Conservation (phyloP, 2,797 vertebrate species). For the Propithecus deckenii region DNA sequence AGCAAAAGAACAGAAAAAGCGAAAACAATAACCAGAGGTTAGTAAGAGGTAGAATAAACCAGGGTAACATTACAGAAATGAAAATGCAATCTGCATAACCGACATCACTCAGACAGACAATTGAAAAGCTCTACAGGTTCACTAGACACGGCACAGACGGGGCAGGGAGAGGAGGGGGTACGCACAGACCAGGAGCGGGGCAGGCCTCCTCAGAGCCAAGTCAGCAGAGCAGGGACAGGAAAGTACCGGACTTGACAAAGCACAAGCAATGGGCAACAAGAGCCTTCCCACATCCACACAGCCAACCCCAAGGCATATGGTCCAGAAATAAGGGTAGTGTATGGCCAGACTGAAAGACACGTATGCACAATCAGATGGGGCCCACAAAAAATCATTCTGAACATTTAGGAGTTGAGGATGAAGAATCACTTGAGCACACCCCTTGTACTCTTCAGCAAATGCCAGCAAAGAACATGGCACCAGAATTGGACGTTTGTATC, state of each 20-base stretch:
- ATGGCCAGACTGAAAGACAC: constrained; percentile 15
- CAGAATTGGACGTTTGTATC: neutral
- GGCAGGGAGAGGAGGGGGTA: neutral
- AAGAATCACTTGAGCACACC: neutral
- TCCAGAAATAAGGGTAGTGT: neutral
- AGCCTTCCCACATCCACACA: constrained; percentile 31
- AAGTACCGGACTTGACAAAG: constrained; percentile 49
- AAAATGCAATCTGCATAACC: constrained; percentile 73
- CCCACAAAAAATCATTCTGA: constrained; percentile 21
- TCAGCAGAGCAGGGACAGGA: constrained; percentile 48
- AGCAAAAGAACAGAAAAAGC: constrained; percentile 89
- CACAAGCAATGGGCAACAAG: constrained; percentile 48
- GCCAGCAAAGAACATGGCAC: neutral
- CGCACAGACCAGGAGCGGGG: constrained; percentile 37
- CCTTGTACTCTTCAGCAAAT: neutral
- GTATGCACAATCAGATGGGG: neutral
- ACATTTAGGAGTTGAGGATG: neutral
- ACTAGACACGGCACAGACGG: constrained; percentile 58
- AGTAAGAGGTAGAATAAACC: constrained; percentile 86
- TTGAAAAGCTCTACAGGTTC: constrained; percentile 55
- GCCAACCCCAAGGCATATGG: constrained; percentile 42
- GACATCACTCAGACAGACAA: constrained; percentile 68
- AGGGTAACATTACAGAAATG: constrained; percentile 75
- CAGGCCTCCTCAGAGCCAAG: constrained; percentile 41
- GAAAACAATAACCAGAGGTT: constrained; percentile 91